A percentile compares a stretch with the other conserved stretches of the same genome.
phyloP scores from a whole-genome alignment of 2,797 vertebrate genomes.

The Pseudochirops corinnae region DNA sequence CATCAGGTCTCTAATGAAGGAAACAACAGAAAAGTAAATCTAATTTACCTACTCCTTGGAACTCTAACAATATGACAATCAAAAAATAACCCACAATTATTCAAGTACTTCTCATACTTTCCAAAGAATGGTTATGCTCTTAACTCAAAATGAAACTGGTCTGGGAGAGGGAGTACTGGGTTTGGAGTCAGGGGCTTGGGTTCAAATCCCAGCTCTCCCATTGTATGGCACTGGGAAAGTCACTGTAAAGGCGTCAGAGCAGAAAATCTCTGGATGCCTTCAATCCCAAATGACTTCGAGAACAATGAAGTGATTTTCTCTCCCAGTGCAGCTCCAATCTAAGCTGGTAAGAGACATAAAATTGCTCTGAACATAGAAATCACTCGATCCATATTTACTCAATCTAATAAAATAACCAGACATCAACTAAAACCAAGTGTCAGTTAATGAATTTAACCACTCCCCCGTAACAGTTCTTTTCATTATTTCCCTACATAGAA shows the following conservation, averaged over 20 bases:
- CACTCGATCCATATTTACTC: background rate
- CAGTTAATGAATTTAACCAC: background rate
- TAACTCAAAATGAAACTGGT: slow-evolving; percentile 40
- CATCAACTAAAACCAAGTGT: background rate
- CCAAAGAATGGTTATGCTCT: slow-evolving; percentile 9
- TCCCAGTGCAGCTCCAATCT: background rate
- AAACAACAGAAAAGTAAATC: slow-evolving; percentile 2
- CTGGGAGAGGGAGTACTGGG: background rate
- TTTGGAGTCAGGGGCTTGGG: background rate
- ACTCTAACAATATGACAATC: slow-evolving; percentile 1
- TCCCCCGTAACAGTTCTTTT: background rate
- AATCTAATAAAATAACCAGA: background rate
- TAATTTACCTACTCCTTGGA: slow-evolving; percentile 36
- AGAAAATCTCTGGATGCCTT: background rate
- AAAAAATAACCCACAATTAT: background rate
- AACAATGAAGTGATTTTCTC: slow-evolving; percentile 22
- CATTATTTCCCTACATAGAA: background rate
- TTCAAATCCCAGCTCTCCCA: background rate
- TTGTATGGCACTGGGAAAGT: background rate
- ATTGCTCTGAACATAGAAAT: background rate
- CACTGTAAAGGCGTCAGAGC: background rate
- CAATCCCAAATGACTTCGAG: slow-evolving; percentile 59
- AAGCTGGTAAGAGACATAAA: background rate
- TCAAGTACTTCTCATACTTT: slow-evolving; percentile 27
- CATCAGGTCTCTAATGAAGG: background rate